phyloP scores from a whole-genome alignment of 2,797 vertebrate species.

The Phoxinus dragarum region DNA sequence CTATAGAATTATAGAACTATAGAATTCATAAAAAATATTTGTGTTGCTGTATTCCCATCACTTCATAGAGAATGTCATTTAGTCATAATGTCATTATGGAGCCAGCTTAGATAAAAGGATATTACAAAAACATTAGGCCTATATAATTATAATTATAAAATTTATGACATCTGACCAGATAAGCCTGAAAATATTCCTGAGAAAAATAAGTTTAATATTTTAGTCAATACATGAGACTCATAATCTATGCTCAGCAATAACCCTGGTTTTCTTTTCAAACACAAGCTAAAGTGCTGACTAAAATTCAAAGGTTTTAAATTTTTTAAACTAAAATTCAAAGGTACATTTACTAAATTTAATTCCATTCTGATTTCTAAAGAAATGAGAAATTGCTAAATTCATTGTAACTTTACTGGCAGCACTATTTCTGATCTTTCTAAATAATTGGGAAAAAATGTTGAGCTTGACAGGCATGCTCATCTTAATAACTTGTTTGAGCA shows the following conservation, averaged over 20 bases:
- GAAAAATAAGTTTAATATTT: not conserved
- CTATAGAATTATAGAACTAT: not conserved
- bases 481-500: not conserved
- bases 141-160: too few species aligned
- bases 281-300: not conserved
- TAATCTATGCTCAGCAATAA: not conserved
- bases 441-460: not conserved
- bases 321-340: not conserved
- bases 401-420: not conserved
- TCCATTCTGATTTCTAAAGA: not conserved
- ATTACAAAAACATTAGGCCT: not conserved
- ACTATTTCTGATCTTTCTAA: not conserved
- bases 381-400: not conserved
- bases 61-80: not conserved
- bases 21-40: not conserved
- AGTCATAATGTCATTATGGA: not conserved
- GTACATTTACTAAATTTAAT: not conserved
- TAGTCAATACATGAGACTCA: not conserved
- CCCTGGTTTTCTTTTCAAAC: not conserved
- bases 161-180: too few species aligned
- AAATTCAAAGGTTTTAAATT: not conserved
- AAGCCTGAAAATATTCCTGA: not conserved
- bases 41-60: not conserved
- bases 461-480: not conserved
- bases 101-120: not conserved